These are phyloP conservation scores for Saccostrea glomerata DNA, from an alignment of 1,140 invertebrate species.

Conservation along the genomic window DNA sequence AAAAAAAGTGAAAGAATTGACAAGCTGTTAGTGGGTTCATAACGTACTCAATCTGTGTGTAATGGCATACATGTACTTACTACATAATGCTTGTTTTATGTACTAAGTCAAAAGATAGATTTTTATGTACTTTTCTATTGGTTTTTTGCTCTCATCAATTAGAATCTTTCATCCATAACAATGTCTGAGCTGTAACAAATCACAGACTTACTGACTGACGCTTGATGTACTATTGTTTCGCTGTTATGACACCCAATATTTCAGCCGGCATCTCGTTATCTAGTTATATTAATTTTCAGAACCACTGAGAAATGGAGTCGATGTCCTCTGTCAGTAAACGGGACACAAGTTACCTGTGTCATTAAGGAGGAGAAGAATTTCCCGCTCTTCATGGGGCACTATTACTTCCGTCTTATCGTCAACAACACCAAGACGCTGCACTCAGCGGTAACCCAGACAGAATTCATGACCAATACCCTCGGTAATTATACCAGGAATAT, in stretches of 20 bases:
- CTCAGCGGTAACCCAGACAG: background rate
- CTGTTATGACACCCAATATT: background rate
- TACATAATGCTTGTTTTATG: background rate
- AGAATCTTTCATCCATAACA: background rate
- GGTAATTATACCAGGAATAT: background rate
- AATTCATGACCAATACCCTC: background rate
- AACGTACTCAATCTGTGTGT: no score
- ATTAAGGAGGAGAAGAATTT: background rate
- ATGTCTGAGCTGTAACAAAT: background rate
- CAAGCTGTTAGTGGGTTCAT: no score
- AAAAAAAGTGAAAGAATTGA: no score
- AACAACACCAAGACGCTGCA: conserved; percentile 16
- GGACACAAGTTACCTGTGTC: background rate
- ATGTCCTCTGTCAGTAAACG: background rate
- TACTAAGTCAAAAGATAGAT: background rate
- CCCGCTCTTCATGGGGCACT: background rate
- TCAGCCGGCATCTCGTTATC: background rate
- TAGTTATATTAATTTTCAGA: background rate
- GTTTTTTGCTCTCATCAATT: background rate
- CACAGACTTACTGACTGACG: background rate
- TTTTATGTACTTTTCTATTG: background rate
- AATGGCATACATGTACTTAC: no score
- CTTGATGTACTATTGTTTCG: background rate
- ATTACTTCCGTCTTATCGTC: background rate
- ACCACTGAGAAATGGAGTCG: background rate